A percentile compares a stretch with the other conserved stretches of the same genome.
Conservation (phyloP, 2,113 vertebrate species). For the Fukomys damarensis region DNA sequence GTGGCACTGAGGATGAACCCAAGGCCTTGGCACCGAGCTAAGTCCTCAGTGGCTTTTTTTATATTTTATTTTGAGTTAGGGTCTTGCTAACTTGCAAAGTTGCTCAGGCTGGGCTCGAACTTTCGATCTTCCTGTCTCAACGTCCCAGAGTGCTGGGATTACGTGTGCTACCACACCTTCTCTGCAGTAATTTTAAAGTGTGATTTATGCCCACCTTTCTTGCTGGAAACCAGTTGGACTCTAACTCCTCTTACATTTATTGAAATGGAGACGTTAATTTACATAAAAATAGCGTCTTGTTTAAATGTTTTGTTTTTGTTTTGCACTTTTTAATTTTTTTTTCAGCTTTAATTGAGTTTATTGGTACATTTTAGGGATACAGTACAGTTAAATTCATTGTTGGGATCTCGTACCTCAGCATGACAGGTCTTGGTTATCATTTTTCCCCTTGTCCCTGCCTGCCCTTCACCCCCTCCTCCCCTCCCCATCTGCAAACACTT, state of each 20-base stretch:
- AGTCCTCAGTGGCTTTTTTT: background rate
- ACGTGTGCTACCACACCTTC: too few species aligned
- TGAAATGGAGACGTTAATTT: slow-evolving; percentile 52
- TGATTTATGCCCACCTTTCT: slow-evolving; percentile 64
- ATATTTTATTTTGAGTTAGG: background rate
- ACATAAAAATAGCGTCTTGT: background rate
- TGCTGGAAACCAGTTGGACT: slow-evolving; percentile 63
- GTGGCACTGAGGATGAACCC: background rate
- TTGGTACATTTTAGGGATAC: too few species aligned
- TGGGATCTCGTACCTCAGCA: too few species aligned
- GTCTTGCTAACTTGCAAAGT: background rate
- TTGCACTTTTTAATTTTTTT: too few species aligned
- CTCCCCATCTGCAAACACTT: too few species aligned
- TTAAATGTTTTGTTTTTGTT: background rate
- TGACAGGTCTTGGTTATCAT: too few species aligned
- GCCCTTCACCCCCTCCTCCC: too few species aligned
- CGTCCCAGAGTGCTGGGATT: too few species aligned
- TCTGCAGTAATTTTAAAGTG: slow-evolving; percentile 82
- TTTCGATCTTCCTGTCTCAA: too few species aligned
- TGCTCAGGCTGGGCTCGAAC: background rate
- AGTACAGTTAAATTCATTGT: too few species aligned
- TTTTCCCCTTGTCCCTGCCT: too few species aligned
- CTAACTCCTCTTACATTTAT: slow-evolving; percentile 65
- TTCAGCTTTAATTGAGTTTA: too few species aligned
- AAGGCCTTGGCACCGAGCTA: background rate